These are phyloP conservation scores for Arvicanthis niloticus DNA, from an alignment of 2,113 vertebrate genomes.

Conservation along the genomic window DNA sequence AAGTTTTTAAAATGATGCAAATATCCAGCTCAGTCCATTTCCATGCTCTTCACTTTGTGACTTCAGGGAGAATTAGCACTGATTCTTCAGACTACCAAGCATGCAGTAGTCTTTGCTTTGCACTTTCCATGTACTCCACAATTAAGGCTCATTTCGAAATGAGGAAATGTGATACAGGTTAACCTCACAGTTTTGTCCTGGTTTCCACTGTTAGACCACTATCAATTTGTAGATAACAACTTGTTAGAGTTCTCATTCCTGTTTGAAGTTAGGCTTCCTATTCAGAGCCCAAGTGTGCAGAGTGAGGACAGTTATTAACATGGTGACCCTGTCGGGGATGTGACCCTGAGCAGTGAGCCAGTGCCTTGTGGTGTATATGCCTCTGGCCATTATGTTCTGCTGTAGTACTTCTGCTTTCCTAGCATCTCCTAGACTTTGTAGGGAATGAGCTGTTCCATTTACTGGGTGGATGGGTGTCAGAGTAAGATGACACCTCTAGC, in stretches of 20 bases:
- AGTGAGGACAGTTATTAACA: neutral
- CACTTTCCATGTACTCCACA: neutral
- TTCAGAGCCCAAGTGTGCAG: neutral
- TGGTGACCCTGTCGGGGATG: neutral
- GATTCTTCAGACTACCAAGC: neutral
- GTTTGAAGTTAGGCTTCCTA: neutral
- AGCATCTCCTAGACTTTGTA: fast-evolving
- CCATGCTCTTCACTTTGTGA: neutral
- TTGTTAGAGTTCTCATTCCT: neutral
- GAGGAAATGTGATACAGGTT: neutral
- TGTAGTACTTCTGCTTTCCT: neutral
- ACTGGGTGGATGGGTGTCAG: neutral
- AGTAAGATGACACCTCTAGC: fast-evolving
- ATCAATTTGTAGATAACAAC: neutral
- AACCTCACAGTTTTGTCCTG: neutral
- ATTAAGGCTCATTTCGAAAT: neutral
- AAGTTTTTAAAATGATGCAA: neutral
- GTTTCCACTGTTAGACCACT: neutral
- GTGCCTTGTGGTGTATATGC: neutral
- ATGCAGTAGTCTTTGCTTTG: neutral
- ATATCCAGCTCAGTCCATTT: neutral
- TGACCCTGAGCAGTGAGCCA: neutral
- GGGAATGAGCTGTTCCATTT: neutral
- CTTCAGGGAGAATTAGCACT: neutral
- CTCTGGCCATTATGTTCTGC: neutral